Percentiles rank a stretch among this genome's conserved stretches.
phyloP scores from a whole-genome alignment of 2,888 invertebrate genomes.

The Aspidiotus rigidus region DNA sequence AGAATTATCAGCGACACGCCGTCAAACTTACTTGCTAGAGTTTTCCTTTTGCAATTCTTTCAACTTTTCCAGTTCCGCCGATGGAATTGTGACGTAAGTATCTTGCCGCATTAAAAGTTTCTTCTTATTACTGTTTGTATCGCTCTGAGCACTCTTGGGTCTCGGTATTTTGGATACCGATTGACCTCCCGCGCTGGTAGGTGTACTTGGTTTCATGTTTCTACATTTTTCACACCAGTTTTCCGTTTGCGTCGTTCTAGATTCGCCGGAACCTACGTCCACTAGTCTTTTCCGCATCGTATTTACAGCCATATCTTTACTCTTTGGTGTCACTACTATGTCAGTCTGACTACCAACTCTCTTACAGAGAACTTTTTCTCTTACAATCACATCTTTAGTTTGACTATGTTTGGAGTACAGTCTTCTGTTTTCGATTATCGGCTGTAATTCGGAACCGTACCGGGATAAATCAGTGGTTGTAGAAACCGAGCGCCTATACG shows the following conservation, averaged over 20 bases:
- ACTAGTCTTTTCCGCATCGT: conserved; percentile 44
- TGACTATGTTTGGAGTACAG: conserved; percentile 34
- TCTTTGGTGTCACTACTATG: conserved; percentile 7
- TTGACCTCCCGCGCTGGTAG: conserved; percentile 34
- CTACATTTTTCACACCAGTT: conserved; percentile 16
- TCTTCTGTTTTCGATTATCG: conserved; percentile 11
- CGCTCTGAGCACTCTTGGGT: conserved; percentile 41
- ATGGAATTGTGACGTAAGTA: conserved; percentile 40
- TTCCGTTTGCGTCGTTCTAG: conserved; percentile 39
- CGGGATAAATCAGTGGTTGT: conserved; percentile 6
- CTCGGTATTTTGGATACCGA: conserved; percentile 42
- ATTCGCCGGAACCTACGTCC: conserved; percentile 49
- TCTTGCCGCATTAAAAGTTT: conserved; percentile 43
- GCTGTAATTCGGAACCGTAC: conserved; percentile 11
- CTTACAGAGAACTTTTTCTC: conserved; percentile 15
- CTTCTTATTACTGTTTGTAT: conserved; percentile 32
- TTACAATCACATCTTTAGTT: conserved; percentile 30
- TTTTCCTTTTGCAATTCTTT: background rate
- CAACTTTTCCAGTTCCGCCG: conserved; percentile 3
- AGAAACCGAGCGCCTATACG: conserved; percentile 12
- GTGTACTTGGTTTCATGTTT: background rate
- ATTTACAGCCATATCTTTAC: conserved; percentile 38
- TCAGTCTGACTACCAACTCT: conserved; percentile 25
- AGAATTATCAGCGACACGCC: too few species aligned
- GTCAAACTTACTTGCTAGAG: too few species aligned